phyloP scores from a whole-genome alignment of 2,797 vertebrate species.

The Argya squamiceps region DNA sequence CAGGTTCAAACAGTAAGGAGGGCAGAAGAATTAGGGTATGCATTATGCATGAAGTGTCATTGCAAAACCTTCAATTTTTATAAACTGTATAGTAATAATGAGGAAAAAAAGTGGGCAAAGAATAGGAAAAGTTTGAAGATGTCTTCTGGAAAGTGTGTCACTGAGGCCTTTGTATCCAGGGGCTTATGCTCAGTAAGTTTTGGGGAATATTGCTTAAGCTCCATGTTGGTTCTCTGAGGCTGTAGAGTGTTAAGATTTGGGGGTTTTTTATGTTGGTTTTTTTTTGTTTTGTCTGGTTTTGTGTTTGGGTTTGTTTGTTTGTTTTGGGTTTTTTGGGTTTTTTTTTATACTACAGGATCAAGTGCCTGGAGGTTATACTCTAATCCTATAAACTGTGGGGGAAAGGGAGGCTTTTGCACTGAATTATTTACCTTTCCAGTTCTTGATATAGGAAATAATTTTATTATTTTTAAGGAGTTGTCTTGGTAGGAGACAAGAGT shows the following conservation, averaged over 20 bases:
- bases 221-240: not conserved
- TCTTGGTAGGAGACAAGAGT: not conserved
- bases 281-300: not conserved
- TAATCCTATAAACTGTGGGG: not conserved
- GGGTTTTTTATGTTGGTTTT: not conserved
- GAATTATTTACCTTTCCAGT: not conserved
- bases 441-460: not conserved
- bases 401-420: not conserved
- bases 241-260: not conserved
- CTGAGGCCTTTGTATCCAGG: not conserved
- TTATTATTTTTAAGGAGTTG: not conserved
- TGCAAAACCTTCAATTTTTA: not conserved
- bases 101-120: not conserved
- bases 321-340: too few relatives aligned
- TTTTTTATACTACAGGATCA: not conserved
- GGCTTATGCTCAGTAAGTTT: not conserved
- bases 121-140: not conserved
- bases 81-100: not conserved
- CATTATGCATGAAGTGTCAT: not conserved
- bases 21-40: not conserved
- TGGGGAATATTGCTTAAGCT: not conserved
- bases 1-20: not conserved
- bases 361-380: not conserved
- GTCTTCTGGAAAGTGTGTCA: not conserved
- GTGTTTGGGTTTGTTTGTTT: not conserved